phyloP scores from a whole-genome alignment of 2,888 invertebrate species.

The Amiota mariae region DNA sequence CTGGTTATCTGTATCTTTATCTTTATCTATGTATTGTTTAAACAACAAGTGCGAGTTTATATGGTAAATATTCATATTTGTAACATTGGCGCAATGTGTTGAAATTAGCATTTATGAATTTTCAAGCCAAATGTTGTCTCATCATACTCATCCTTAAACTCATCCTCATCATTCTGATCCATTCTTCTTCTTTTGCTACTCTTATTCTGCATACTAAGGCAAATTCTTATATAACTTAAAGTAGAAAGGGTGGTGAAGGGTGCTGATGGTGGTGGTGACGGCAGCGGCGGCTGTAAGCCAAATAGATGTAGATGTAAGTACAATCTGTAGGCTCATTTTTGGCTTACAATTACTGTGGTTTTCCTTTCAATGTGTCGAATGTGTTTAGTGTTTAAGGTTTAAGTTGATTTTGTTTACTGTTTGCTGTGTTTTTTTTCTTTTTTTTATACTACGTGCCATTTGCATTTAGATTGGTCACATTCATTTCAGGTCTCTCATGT shows the following conservation, averaged over 20 bases:
- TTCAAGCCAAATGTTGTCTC: conserved; percentile 64
- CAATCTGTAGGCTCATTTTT: conserved; percentile 21
- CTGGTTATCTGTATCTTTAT: too few species aligned
- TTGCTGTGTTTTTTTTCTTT: background rate
- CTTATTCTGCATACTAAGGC: too few species aligned
- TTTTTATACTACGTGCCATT: conserved; percentile 43
- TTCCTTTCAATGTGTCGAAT: background rate
- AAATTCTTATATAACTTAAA: too few species aligned
- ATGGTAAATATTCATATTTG: conserved; percentile 68
- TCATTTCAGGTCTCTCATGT: background rate
- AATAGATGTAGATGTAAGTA: too few species aligned
- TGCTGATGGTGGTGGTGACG: background rate
- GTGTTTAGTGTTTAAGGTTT: conserved; percentile 1
- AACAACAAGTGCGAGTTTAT: conserved; percentile 43
- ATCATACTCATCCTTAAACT: background rate
- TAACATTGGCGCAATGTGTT: conserved; percentile 66
- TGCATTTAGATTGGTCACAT: conserved; percentile 59
- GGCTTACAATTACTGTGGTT: conserved; percentile 1
- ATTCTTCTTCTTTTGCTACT: too few species aligned
- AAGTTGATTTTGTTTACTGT: background rate
- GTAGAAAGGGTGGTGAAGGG: too few species aligned
- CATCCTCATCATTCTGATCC: too few species aligned
- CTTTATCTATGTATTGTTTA: background rate
- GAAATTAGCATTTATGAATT: conserved; percentile 71
- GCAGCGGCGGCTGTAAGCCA: too few species aligned